These are phyloP conservation scores for Chrysochloris asiatica DNA, from an alignment of 2,113 vertebrate species.

Conservation along the genomic window DNA sequence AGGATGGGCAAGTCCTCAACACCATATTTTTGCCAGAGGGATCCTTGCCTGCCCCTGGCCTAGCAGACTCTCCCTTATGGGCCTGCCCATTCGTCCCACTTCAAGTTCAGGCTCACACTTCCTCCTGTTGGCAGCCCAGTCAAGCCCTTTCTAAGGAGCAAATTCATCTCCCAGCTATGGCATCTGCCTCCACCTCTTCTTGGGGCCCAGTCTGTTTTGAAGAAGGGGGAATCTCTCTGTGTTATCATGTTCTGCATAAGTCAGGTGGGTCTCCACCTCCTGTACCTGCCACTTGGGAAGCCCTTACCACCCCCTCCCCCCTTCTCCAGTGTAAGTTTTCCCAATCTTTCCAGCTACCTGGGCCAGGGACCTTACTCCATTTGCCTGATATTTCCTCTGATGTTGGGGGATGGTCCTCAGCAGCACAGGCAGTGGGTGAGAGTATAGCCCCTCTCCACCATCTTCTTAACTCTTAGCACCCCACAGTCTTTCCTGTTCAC, in stretches of 20 bases:
- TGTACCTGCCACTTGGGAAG: background rate
- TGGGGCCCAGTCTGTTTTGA: background rate
- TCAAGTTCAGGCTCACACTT: background rate
- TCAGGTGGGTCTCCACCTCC: background rate
- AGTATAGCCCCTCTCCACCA: background rate
- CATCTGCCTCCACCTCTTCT: background rate
- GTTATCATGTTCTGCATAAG: background rate
- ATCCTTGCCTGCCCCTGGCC: background rate
- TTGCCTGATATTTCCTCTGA: background rate
- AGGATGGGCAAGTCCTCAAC: background rate
- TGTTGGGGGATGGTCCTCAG: background rate
- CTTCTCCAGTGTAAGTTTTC: background rate
- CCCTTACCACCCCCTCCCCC: too few species aligned
- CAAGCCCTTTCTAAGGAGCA: background rate
- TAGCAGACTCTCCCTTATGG: background rate
- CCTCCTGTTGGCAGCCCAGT: background rate
- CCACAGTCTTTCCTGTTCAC: background rate
- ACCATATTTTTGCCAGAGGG: background rate
- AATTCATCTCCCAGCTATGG: background rate
- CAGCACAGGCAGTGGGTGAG: background rate
- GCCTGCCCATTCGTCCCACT: background rate
- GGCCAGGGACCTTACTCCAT: background rate
- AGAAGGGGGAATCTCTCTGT: background rate
- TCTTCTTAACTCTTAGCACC: background rate
- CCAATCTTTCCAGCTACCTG: background rate